Conservation (phyloP, 2,888 invertebrate species). For the Conomelus anceps region DNA sequence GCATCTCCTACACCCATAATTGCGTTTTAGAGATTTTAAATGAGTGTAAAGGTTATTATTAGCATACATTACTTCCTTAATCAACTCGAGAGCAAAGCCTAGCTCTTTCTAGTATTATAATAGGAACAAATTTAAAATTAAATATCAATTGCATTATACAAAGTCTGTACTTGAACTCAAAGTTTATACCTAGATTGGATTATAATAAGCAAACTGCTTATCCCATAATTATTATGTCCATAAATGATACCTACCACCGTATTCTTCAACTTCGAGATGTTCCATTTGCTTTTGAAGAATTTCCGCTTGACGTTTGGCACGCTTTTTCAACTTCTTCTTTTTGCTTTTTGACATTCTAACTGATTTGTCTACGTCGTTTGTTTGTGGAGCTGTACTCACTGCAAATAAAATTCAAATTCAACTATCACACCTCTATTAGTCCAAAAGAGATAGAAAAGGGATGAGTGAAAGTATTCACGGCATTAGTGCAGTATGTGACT, state of each 20-base stretch:
- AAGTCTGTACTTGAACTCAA: no score
- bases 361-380: neutral
- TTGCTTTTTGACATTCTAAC: slow-evolving; percentile 3
- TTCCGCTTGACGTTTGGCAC: slow-evolving; percentile 7
- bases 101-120: no score
- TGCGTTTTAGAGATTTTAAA: no score
- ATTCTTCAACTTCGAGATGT: slow-evolving; percentile 1
- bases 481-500: no score
- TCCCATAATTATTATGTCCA: neutral
- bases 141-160: neutral
- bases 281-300: neutral
- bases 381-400: slow-evolving; percentile 4
- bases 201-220: neutral
- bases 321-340: slow-evolving; percentile 2
- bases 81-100: no score
- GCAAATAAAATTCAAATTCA: neutral
- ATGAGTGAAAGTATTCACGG: no score
- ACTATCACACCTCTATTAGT: neutral
- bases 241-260: neutral
- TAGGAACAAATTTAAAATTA: neutral
- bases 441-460: neutral
- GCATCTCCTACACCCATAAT: no score
- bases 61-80: no score
- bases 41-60: no score
- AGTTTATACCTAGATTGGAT: no score